These are phyloP conservation scores for Agrochola circellaris DNA, from an alignment of 2,888 invertebrate species.

Conservation along the genomic window DNA sequence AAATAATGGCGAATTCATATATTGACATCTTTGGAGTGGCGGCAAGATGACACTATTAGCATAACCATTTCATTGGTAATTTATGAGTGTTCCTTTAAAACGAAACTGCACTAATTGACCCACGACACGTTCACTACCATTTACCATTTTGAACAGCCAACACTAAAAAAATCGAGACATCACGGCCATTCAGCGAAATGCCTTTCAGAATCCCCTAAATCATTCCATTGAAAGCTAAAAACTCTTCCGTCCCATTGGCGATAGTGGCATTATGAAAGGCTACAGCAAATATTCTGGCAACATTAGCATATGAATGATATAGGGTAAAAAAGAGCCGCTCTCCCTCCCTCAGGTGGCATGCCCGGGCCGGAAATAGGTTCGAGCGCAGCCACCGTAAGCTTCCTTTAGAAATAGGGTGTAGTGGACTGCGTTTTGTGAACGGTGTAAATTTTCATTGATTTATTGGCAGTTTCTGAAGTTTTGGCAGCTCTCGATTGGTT, in stretches of 20 bases:
- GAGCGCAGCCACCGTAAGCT: conserved; percentile 69
- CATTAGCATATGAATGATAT: conserved; percentile 89
- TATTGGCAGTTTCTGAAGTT: not conserved
- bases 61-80: not conserved
- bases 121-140: not conserved
- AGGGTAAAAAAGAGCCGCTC: conserved; percentile 77
- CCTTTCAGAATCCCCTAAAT: conserved; percentile 54
- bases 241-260: conserved; percentile 67
- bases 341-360: conserved; percentile 79
- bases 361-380: conserved; percentile 83
- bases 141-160: not conserved
- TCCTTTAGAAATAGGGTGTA: conserved; percentile 64
- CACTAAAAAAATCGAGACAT: conserved; percentile 47
- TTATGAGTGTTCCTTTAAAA: not conserved
- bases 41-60: too few species aligned
- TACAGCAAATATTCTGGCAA: conserved; percentile 76
- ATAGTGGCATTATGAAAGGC: conserved; percentile 65
- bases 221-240: conserved; percentile 62
- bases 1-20: not conserved
- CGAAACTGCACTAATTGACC: not conserved
- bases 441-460: not conserved
- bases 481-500: not conserved
- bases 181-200: conserved; percentile 35
- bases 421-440: conserved; percentile 57
- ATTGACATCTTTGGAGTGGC: not conserved